Evolutionary conservation across 2,113 vertebrate genomes (phyloP), one percentile per base, ranked within the genome.

Genomic region (Gallinago jamesoni): DNA sequence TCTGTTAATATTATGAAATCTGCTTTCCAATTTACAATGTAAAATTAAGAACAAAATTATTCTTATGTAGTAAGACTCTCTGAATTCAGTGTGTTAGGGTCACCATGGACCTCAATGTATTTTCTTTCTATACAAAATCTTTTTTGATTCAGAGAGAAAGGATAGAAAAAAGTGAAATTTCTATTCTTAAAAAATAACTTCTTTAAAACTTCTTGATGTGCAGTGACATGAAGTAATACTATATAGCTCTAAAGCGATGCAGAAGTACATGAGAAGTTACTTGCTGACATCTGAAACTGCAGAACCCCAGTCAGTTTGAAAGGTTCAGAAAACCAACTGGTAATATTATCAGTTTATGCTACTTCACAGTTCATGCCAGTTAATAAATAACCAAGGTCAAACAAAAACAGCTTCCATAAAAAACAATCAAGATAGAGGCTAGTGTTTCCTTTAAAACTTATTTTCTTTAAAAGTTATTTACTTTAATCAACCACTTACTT

Each of bases 401-500:
- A 74, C 37, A 62, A 14, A 74, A 89, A n/a, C 3, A 2, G 27
- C 82, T 93, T 75, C 39, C 35, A 39, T 77, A 50, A 79, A 80
- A 76, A 63, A 19, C 12, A 45, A 18, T 55, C 3, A 66, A 67
- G 53, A 68, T 30, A 78, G 84, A 41, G 24, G 16, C 8, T 74
- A 37, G 39, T 7, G 3, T 92, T 96, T 93, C 67, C 64, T 75
- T 78, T 17, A 60, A 37, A 37, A 60, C 23, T 37, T 37, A 25
- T 37, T 94, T 92, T 55, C 55, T 76, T 90, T 24, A 27, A 66
- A 83, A 77, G 13, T 73, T 80, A 47, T 2, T 94, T 93, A 43
- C 8, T 87, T 87, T 80, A 83, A 84, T 93, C 66, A 85, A 43
- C 52, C 15, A 35, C 39, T 93, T 92, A 62, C 70, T 90, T 55